Evolutionary conservation across 92 coral and sea anemone genomes (phyloP).

Genomic region (Zoanthus gigantus): DNA sequence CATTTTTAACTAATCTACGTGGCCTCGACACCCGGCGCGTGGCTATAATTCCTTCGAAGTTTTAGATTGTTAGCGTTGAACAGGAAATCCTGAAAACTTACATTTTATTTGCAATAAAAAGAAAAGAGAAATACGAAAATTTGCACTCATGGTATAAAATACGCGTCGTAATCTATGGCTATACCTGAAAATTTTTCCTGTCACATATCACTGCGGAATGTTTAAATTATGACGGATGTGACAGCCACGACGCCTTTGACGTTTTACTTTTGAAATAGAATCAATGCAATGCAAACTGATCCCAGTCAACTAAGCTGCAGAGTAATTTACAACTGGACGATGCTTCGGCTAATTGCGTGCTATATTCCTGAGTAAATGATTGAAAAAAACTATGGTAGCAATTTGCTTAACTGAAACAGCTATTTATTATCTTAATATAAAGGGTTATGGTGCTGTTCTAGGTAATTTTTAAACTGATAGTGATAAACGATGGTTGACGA

Average conservation of each 20-base stretch:
- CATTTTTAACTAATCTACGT: not conserved
- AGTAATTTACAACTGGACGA: not conserved
- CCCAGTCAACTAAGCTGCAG: not conserved
- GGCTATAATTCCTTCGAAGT: conserved; percentile 11
- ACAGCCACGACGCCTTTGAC: not conserved
- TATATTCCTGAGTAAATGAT: not conserved
- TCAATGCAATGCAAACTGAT: not conserved
- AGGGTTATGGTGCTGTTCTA: not conserved
- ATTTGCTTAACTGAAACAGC: not conserved
- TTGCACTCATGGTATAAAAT: not conserved
- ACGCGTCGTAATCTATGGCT: no score
- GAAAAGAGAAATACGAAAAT: not conserved
- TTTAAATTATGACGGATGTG: not conserved
- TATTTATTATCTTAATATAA: not conserved
- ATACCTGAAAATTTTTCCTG: not conserved
- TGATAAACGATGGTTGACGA: not conserved
- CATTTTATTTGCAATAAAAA: not conserved
- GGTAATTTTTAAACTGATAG: not conserved
- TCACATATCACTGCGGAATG: not conserved
- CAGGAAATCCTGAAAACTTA: conserved; percentile 18
- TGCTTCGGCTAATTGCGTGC: not conserved
- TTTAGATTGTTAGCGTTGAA: not conserved
- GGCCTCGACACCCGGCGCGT: not conserved
- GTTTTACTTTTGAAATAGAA: not conserved
- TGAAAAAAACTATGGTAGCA: not conserved